These are phyloP conservation scores for Stictonetta naevosa DNA, from an alignment of 2,113 vertebrate species.

Conservation along the genomic window DNA sequence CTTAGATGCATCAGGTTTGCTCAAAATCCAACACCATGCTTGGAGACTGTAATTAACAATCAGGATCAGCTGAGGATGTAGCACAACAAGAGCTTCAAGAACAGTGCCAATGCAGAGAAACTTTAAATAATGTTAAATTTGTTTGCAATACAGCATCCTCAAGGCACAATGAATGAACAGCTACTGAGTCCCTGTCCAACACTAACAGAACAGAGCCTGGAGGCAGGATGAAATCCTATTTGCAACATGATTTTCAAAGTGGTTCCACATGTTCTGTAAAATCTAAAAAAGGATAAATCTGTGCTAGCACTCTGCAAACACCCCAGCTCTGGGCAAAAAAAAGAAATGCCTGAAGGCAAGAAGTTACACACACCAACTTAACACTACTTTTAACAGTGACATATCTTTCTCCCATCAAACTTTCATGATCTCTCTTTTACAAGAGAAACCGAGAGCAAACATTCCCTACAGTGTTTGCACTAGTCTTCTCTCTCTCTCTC, in stretches of 20 bases:
- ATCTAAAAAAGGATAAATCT: not conserved
- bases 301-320: not conserved
- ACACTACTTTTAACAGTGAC: not conserved
- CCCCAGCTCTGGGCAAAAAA: not conserved
- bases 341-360: not conserved
- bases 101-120: not conserved
- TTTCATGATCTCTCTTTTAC: not conserved
- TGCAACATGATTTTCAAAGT: not conserved
- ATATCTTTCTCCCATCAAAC: not conserved
- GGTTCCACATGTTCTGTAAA: not conserved
- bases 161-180: not conserved
- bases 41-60: not conserved
- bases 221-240: not conserved
- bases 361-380: not conserved
- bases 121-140: not conserved
- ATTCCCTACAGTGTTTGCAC: fast-evolving
- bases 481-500: no score
- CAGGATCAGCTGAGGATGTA: not conserved
- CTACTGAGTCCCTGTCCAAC: not conserved
- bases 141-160: not conserved
- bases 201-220: not conserved
- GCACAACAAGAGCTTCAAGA: not conserved
- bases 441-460: not conserved
- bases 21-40: not conserved
- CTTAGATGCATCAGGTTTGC: not conserved